Evolutionary conservation across 2,797 vertebrate genomes (phyloP).

Genomic region (Catharus ustulatus): DNA sequence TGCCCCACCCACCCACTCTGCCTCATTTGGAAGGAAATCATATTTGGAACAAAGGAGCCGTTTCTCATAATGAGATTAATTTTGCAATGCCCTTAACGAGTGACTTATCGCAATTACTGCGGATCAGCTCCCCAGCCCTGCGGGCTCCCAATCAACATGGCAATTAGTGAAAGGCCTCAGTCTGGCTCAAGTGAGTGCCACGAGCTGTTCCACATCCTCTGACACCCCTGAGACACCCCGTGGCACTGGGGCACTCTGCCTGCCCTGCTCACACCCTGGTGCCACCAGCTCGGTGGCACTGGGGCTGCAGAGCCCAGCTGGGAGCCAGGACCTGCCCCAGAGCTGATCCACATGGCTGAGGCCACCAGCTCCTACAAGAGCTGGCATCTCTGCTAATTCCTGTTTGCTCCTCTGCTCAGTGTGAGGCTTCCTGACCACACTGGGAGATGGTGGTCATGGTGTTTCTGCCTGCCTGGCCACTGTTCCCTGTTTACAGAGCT

Average conservation of each 20-base stretch:
- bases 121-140: conserved; percentile 17
- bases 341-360: not conserved
- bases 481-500: not conserved
- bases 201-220: not conserved
- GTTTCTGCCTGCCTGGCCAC: not conserved
- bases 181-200: not conserved
- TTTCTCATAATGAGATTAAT: conserved; percentile 54
- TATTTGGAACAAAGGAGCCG: conserved; percentile 1
- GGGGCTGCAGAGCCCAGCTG: not conserved
- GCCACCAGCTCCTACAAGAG: not conserved
- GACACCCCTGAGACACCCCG: not conserved
- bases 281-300: not conserved
- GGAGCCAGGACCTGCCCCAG: not conserved
- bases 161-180: not conserved
- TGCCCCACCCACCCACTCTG: not conserved
- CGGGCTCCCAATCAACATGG: not conserved
- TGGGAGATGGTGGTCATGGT: not conserved
- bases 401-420: not conserved
- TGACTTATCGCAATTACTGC: not conserved
- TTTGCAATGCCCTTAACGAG: conserved; percentile 31
- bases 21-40: not conserved
- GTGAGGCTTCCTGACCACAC: not conserved
- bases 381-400: not conserved
- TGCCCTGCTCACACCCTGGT: not conserved
- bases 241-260: not conserved